Base-by-base conservation (phyloP, 2,888 invertebrate genomes). In the Crematogaster levior region DNA sequence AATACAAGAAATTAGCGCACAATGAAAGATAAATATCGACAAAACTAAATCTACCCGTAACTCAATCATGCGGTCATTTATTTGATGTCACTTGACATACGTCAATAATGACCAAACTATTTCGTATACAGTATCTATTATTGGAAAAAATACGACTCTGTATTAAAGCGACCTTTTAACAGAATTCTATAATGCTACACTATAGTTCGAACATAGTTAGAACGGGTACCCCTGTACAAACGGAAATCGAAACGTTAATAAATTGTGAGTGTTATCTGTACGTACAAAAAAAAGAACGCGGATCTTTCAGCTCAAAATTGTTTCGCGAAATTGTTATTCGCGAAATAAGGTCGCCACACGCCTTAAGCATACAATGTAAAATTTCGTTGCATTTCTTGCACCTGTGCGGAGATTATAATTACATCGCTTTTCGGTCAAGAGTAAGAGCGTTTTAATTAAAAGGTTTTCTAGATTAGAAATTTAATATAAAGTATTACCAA, bases 1-100 rank as follows among this genome's bases (percentile, higher is more conserved):
- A 63, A 40, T 37, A 63, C 27, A 53, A 65, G 51, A 63, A 75
- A 63, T 75, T 75, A n/a, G 15, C n/a, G n/a, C 51, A 30, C 15
- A 30, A 40, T 30, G 15, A 65, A n/a, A 65, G 9, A 75, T 30
- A 51, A 53, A 75, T 40, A 63, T 65, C 74, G 15, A 12, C 34
- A 37, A 65, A 75, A 53, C n/a, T 75, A 65, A 63, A 65, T 75
- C 4, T 51, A 37, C 4, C 3, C 15, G 5, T n/a, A 24, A 9
- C 63, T 51, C 63, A 75, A 53, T 75, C 65, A 65, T 5, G 2
- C 15, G n/a, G n/a, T 7, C 15, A 3, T 7, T 61, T 24, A 75
- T 63, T 75, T 75, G 37, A 24, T 0, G 24, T 10, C 21, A 48
- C 34, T 61, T 74, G 48, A 74, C 48, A 53, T 63, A 60, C 3